These are phyloP conservation scores for Philopotamus ludificatus DNA, from an alignment of 1,140 invertebrate genomes.

Conservation along the genomic window DNA sequence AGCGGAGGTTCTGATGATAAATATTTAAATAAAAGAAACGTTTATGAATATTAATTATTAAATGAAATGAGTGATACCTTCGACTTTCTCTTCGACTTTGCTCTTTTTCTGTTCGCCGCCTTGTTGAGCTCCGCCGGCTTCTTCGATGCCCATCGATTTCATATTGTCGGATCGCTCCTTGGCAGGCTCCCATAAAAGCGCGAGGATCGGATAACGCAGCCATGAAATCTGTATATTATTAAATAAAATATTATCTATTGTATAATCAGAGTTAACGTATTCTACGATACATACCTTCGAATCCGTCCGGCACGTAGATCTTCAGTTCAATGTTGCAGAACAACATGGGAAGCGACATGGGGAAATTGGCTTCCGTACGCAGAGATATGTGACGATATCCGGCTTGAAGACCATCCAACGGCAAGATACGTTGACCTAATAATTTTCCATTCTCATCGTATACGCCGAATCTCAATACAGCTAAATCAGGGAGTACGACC, in stretches of 20 bases:
- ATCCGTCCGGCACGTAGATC: conserved; percentile 99
- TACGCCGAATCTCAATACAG: conserved; percentile 95
- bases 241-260: neutral
- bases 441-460: conserved; percentile 98
- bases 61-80: conserved; percentile 50
- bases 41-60: conserved; percentile 1
- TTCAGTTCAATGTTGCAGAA: conserved; percentile 99
- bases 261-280: neutral
- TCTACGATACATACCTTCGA: conserved; percentile 70
- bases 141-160: conserved; percentile 92
- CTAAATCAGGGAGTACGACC: conserved; percentile 96
- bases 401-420: conserved; percentile 94
- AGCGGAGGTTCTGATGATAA: conserved; percentile 59
- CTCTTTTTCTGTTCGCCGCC: conserved; percentile 59
- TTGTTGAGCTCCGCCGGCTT: conserved; percentile 62
- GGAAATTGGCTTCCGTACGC: conserved; percentile 97
- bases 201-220: conserved; percentile 94
- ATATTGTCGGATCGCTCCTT: conserved; percentile 87
- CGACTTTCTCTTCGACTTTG: conserved; percentile 67
- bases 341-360: conserved; percentile 96
- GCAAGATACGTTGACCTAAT: conserved; percentile 95
- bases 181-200: conserved; percentile 86
- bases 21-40: neutral
- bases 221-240: conserved; percentile 80
- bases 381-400: conserved; percentile 98